Percentiles rank a stretch among this genome's conserved stretches.
Evolutionary conservation across 1,140 invertebrate genomes (phyloP).

Genomic region (Penaeus chinensis): DNA sequence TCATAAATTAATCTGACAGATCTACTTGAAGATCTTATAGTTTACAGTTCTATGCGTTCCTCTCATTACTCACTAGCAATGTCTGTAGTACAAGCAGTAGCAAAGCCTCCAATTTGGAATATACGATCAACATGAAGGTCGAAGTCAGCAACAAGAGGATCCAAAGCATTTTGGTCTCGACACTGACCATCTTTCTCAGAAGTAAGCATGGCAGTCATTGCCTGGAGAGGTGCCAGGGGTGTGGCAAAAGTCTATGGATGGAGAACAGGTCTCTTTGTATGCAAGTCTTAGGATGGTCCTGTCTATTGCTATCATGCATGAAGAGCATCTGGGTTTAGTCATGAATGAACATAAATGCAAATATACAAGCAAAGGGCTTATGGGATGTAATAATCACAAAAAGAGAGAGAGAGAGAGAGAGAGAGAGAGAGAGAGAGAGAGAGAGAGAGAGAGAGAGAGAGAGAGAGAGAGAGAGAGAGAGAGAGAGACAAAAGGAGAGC

Average conservation of each 20-base stretch:
- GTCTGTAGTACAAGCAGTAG: constrained; percentile 29
- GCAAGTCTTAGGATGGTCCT: too few relatives aligned
- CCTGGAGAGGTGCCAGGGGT: constrained; percentile 18
- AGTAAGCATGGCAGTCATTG: background rate
- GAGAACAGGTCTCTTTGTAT: background rate
- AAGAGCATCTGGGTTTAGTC: too few relatives aligned
- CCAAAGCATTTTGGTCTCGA: background rate
- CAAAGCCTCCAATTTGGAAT: constrained; percentile 33
- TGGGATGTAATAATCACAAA: too few relatives aligned
- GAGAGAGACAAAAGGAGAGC: too few relatives aligned
- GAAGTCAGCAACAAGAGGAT: constrained; percentile 25
- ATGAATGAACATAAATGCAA: too few relatives aligned
- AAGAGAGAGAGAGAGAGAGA: too few relatives aligned
- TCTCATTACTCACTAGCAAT: background rate
- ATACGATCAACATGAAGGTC: constrained; percentile 40
- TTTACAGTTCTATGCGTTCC: background rate
- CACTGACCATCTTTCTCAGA: background rate
- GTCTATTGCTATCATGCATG: too few relatives aligned
- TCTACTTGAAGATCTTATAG: background rate
- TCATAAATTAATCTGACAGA: background rate
- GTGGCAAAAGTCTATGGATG: constrained; percentile 17
- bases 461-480: too few relatives aligned
- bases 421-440: too few relatives aligned
- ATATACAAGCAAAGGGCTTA: too few relatives aligned
- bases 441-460: too few relatives aligned